Conservation (phyloP, 2,797 vertebrate genomes). For the Leucoraja ocellata region DNA sequence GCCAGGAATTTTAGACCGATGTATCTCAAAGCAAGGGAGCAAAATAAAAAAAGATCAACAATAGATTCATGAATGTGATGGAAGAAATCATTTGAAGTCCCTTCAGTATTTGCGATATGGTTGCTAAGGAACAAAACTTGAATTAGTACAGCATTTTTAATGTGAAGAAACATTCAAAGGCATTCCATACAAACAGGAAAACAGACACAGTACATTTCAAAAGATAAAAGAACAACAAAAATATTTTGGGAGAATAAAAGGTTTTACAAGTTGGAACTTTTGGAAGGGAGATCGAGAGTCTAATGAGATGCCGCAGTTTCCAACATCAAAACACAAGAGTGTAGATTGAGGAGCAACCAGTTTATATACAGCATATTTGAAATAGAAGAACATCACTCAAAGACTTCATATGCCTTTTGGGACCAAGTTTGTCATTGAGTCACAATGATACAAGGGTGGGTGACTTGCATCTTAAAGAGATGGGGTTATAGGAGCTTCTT, state of each 20-base stretch:
- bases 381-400: not conserved
- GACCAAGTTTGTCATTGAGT: not conserved
- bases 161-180: slow-evolving; percentile 22
- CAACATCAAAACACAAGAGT: not conserved
- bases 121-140: not conserved
- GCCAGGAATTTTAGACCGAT: not conserved
- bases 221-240: not conserved
- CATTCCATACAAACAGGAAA: not conserved
- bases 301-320: not conserved
- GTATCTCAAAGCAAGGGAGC: not conserved
- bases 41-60: not conserved
- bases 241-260: not conserved
- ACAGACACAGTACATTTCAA: not conserved
- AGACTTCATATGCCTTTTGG: not conserved
- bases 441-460: not conserved
- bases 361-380: not conserved
- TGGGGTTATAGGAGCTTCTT: not conserved
- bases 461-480: not conserved
- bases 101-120: not conserved
- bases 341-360: not conserved
- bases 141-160: not conserved
- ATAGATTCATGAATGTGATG: not conserved
- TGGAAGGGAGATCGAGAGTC: not conserved
- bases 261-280: not conserved
- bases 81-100: not conserved